Conservation (phyloP, 1,140 invertebrate species). For the Bombus consobrinus region DNA sequence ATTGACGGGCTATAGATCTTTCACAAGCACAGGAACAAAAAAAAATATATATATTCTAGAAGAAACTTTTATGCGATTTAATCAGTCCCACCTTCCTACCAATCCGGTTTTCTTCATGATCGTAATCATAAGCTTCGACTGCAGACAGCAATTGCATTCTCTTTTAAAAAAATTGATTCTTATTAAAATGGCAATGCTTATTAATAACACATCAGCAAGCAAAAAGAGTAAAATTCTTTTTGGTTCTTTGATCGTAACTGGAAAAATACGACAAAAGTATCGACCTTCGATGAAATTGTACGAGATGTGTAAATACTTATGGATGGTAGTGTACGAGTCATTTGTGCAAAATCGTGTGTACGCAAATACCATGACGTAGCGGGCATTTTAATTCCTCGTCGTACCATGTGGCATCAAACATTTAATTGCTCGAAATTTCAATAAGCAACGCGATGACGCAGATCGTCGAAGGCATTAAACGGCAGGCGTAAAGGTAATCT, state of each 20-base stretch:
- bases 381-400: neutral
- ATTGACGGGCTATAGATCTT: neutral
- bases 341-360: neutral
- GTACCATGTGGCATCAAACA: neutral
- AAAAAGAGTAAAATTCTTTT: neutral
- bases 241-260: too few relatives aligned
- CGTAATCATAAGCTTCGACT: neutral
- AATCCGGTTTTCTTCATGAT: neutral
- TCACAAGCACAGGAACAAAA: neutral
- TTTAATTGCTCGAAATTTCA: constrained; percentile 17
- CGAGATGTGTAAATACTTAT: neutral
- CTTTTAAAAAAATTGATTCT: neutral
- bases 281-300: neutral
- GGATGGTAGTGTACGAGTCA: too few relatives aligned
- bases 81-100: neutral
- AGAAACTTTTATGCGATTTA: neutral
- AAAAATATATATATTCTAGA: neutral
- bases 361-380: neutral
- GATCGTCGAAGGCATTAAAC: neutral
- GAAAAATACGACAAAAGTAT: too few relatives aligned
- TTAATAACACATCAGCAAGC: neutral
- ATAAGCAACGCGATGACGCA: neutral
- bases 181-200: neutral
- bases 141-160: neutral
- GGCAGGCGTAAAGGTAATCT: neutral